Percentiles rank a stretch among this genome's conserved stretches.
Conservation (phyloP, 2,113 vertebrate species). For the Nansenia antarctica region DNA sequence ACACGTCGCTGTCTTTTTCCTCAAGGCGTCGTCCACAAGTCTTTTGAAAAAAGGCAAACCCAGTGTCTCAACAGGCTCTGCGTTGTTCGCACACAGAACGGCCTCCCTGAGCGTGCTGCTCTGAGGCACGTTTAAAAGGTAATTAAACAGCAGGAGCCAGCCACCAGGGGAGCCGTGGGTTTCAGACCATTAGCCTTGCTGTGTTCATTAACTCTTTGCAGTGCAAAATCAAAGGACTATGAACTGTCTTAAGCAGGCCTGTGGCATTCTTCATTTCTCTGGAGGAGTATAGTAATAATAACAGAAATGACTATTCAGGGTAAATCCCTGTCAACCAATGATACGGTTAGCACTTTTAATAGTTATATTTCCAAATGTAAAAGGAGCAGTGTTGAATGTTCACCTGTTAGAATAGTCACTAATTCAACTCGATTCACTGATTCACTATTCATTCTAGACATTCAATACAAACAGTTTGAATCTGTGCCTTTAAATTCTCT, state of each 20-base stretch:
- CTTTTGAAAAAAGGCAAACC: constrained; percentile 59
- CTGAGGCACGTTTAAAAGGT: constrained; percentile 79
- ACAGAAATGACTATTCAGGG: not conserved
- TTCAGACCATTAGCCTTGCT: constrained; percentile 55
- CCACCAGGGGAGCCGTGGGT: constrained; percentile 70
- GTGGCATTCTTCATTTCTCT: constrained; percentile 22
- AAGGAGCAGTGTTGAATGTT: too few relatives aligned
- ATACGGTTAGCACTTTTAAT: too few relatives aligned
- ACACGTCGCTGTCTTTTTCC: constrained; percentile 28
- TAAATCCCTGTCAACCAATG: too few relatives aligned
- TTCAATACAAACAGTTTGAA: too few relatives aligned
- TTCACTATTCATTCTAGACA: too few relatives aligned
- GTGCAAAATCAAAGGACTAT: constrained; percentile 45
- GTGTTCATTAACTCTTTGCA: constrained; percentile 57
- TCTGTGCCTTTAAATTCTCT: constrained; percentile 42
- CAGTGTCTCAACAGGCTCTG: constrained; percentile 78
- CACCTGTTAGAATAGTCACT: too few relatives aligned
- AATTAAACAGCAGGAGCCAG: constrained; percentile 79
- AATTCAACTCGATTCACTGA: too few relatives aligned
- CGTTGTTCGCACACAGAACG: constrained; percentile 74
- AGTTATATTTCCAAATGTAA: too few relatives aligned
- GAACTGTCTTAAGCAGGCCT: constrained; percentile 30
- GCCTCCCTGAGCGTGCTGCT: constrained; percentile 55
- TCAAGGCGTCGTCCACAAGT: constrained; percentile 23
- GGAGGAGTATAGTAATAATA: constrained; percentile 27